Evolutionary conservation across 2,888 invertebrate species (phyloP), one percentile per base, ranked within the genome.

Genomic region (Exocentrus adspersus): DNA sequence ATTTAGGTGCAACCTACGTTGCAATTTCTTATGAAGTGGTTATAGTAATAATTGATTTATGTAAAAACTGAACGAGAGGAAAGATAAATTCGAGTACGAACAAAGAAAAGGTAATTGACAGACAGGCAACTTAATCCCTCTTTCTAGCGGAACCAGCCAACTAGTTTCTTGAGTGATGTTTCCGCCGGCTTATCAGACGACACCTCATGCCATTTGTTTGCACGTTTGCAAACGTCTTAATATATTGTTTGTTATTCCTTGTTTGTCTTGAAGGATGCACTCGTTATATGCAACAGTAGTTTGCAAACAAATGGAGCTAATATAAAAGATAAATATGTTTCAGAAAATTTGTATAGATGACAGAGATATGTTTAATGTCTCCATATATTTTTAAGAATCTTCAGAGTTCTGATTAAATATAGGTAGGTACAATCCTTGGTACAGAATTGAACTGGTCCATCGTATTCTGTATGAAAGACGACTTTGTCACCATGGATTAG

Each of bases 31-130:
- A 46, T 21, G 2, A 30, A 21, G 5, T 14, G 17, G 51, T n/a
- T 14, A 19, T 24, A 24, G 16, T 16, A 43, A 45, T 45, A 48
- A 48, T 48, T 48, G 21, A 48, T 48, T 48, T 24, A 24, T 5
- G 24, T 24, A 24, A 24, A 48, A 21, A 48, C 9, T 45, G 20
- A 45, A 45, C 3, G 19, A 45, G 14, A n/a, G 7, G 16, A 12
- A n/a, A 12, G n/a, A 24, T 24, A 3, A 3, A 5, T 24, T 19
- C 32, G 10, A 51, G 19, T 32, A 17, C 51, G 30, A 14, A 30
- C 51, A 51, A 51, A 51, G 51, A 51, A 17, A n/a, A 51, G 51
- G 10, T 51, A 51, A 51, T 51, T 51, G 51, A 51, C 19, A 32
- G 51, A 51, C n/a, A 32, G 51, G 51, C 51, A 51, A 51, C 12